phyloP scores from a whole-genome alignment of 2,113 vertebrate species.

The Pangasianodon hypophthalmus region DNA sequence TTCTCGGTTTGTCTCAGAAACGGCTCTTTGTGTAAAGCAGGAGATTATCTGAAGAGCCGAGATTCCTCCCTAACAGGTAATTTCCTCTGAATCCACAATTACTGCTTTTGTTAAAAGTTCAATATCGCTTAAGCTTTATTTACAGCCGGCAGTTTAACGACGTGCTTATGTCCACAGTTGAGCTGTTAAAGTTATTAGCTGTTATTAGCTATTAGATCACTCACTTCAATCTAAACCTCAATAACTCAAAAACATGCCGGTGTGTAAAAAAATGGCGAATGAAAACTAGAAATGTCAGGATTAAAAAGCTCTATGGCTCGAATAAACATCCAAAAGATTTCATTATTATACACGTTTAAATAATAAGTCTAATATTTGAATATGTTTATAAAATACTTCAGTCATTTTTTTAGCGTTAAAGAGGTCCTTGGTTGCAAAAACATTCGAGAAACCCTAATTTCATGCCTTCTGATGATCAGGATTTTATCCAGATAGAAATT shows the following conservation, averaged over 20 bases:
- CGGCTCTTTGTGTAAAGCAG: too few relatives aligned
- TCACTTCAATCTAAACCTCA: not conserved
- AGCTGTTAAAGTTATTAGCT: not conserved
- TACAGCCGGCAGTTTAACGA: not conserved
- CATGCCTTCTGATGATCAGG: too few relatives aligned
- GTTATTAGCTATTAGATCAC: not conserved
- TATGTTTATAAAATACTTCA: not conserved
- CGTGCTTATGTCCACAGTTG: not conserved
- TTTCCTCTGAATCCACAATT: not conserved
- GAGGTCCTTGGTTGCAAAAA: not conserved
- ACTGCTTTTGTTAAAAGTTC: slow-evolving; percentile 10
- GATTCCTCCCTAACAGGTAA: not conserved
- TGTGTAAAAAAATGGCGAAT: not conserved
- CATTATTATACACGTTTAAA: not conserved
- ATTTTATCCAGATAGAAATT: not conserved
- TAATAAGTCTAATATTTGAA: not conserved
- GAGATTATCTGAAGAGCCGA: not conserved
- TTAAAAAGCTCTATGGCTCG: not conserved
- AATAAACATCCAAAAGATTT: not conserved
- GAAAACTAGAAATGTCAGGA: not conserved
- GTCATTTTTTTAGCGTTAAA: not conserved
- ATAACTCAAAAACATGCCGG: too few relatives aligned
- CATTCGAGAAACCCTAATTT: too few relatives aligned
- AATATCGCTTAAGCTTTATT: not conserved
- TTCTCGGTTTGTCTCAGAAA: not conserved